Base-by-base conservation (phyloP, 2,888 invertebrate species). In the Maniola hyperantus region DNA sequence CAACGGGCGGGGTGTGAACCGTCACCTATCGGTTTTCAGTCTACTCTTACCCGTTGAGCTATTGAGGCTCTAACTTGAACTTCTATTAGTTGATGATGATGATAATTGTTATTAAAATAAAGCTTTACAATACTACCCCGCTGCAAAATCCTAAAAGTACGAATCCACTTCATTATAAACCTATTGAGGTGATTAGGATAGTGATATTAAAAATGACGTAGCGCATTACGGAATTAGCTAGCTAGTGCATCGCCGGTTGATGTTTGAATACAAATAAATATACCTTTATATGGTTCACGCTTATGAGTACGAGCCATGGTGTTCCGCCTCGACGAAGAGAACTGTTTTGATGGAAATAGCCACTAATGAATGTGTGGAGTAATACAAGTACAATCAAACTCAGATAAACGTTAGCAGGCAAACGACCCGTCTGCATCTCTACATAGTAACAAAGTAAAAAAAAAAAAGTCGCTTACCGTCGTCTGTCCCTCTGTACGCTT, bases 321-420 rank as follows among this genome's bases (percentile, higher is more conserved):
- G 77, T 80, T 83, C 80, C 78, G 83, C 79, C 74, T 77, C 80
- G 79, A 76, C 80, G 78, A 72, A 74, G 77, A 77, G 73, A 72
- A 75, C 77, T 79, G 78, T 69, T 59, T 65, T 64, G 59, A 69
- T 71, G 74, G 79, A 87, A 87, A 86, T 87, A 87, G 80, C 82
- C 79, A 73, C 76, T 83, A 87, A 88, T 84, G 84, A 85, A 82
- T 79, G 78, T 78, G 77, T 76, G 78, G 78, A 83, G 76, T 65
- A 66, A 58, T 62, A 66, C 13, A 55, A 48, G 33, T 64, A 57
- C 46, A 53, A 20, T n/a, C 26, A 15, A 34, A 54, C 15, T 34
- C 62, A 51, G 42, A 57, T 33, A 26, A 20, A 39, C 26, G 20
- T 51, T 11, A 18, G 48, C 36, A 8, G 4, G 8, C 10, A 39